A percentile compares a stretch with the other conserved stretches of the same genome.
Conservation (phyloP, 2,797 vertebrate species). For the Carapus acus region DNA sequence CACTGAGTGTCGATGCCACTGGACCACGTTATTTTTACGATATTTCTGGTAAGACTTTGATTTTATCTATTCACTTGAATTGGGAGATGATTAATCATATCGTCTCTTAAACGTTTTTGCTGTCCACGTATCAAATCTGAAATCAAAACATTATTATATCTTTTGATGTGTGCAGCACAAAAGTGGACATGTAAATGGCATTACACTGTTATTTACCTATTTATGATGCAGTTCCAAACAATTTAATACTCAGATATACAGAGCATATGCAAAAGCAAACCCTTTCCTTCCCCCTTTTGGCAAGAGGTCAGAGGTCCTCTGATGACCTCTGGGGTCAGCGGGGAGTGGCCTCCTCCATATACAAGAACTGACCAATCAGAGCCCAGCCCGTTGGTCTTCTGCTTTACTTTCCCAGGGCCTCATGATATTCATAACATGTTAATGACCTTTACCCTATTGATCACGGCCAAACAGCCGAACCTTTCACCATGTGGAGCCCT, state of each 20-base stretch:
- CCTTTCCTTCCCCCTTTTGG: constrained; percentile 40
- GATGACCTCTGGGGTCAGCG: constrained; percentile 48
- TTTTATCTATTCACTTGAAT: too few relatives aligned
- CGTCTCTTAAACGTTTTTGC: too few relatives aligned
- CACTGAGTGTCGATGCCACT: too few relatives aligned
- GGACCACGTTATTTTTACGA: too few relatives aligned
- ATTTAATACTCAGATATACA: constrained; percentile 34
- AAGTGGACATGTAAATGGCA: constrained; percentile 8
- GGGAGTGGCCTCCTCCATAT: constrained; percentile 43
- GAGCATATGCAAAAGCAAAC: constrained; percentile 35
- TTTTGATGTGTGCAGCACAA: too few relatives aligned
- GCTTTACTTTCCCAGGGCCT: constrained; percentile 65
- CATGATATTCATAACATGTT: constrained; percentile 69
- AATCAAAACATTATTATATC: too few relatives aligned
- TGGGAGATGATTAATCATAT: too few relatives aligned
- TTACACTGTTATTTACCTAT: constrained; percentile 21
- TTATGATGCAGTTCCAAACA: constrained; percentile 23
- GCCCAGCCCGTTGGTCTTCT: constrained; percentile 24
- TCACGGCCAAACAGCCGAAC: constrained; percentile 50
- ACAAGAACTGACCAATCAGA: constrained; percentile 55
- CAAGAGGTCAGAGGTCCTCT: constrained; percentile 55
- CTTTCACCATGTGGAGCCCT: constrained; percentile 48
- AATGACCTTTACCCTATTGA: constrained; percentile 72
- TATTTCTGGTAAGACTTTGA: too few relatives aligned
- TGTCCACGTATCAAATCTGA: too few relatives aligned